Evolutionary conservation across 1,140 invertebrate genomes (phyloP), one percentile per base, ranked within the genome.

Genomic region (Protaetia brevitarsis): DNA sequence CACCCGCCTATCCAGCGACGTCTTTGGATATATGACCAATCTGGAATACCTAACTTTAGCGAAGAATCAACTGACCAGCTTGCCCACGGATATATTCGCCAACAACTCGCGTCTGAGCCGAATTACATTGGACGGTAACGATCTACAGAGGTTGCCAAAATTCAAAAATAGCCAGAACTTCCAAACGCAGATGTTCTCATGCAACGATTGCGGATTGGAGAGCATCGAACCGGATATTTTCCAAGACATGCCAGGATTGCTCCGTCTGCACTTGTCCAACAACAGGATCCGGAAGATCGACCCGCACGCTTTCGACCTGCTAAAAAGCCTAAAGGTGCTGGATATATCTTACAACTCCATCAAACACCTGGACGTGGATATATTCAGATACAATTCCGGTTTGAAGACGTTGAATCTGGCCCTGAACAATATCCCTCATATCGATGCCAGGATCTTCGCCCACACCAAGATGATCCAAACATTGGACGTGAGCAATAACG

Each of bases 281-380:
- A 76, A 76, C 56, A 63, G 70, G 0, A 63, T 76, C 11, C 66
- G 63, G 8, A 68, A 51, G 29, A 34, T 74, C 3, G 41, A 72
- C 28, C 30, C 29, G 10, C 61, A 72, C 10, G 65, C 65, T 5
- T 72, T 78, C 45, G 59, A 62, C 6, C 45, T 67, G 23, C 71
- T 76, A 19, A 28, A 28, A 6, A 67, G 68, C 21, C 76, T 91
- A 0, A 82, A 83, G 10, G 84, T 88, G 45, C 76, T 91, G 34
- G 87, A 90, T 74, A 76, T 91, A 3, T 87, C 88, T n/a, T 81
- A 87, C 66, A 91, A 91, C 69, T 69, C 81, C 41, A 81, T 91
- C 16, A 73, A 74, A 0, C 76, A 77, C 6, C 72, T 91, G 19
- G 82, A 86, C n/a, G 76, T 78, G 2, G 78, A 85, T 57, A 80